Percentiles rank a stretch among this genome's conserved stretches.
phyloP scores from a whole-genome alignment of 2,113 vertebrate genomes.

The Microtus richardsoni region DNA sequence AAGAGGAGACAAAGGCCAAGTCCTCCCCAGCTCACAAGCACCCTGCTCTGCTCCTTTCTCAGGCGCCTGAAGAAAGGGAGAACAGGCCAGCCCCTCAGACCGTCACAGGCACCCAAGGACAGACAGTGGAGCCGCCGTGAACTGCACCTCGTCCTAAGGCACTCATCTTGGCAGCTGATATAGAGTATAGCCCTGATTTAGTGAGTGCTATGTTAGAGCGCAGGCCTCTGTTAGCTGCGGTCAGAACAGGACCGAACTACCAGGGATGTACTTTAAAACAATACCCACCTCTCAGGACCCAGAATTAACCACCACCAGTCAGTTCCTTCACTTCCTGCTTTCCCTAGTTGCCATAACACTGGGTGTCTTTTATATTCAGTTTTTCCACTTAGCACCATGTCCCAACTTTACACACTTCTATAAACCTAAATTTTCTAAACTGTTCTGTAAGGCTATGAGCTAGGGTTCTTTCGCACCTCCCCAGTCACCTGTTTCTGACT shows the following conservation, averaged over 20 bases:
- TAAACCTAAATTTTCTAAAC: not conserved
- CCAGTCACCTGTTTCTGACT: not conserved
- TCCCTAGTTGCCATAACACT: not conserved
- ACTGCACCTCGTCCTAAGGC: not conserved
- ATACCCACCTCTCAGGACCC: not conserved
- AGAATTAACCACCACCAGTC: no score
- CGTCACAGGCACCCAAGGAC: not conserved
- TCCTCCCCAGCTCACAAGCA: not conserved
- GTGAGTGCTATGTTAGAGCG: not conserved
- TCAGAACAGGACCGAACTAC: not conserved
- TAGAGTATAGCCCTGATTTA: not conserved
- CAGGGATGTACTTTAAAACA: not conserved
- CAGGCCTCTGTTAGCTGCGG: not conserved
- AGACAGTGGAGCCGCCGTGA: no score
- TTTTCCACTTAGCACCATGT: not conserved
- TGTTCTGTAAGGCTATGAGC: rapidly evolving
- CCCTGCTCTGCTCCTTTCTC: not conserved
- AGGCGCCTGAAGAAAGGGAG: not conserved
- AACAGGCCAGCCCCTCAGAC: not conserved
- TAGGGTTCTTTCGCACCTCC: not conserved
- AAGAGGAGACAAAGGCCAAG: not conserved
- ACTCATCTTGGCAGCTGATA: not conserved
- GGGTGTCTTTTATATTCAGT: no score
- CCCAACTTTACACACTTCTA: not conserved
- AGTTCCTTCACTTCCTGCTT: not conserved